Conservation (phyloP, 2,888 invertebrate species). For the Deilephila elpenor region DNA sequence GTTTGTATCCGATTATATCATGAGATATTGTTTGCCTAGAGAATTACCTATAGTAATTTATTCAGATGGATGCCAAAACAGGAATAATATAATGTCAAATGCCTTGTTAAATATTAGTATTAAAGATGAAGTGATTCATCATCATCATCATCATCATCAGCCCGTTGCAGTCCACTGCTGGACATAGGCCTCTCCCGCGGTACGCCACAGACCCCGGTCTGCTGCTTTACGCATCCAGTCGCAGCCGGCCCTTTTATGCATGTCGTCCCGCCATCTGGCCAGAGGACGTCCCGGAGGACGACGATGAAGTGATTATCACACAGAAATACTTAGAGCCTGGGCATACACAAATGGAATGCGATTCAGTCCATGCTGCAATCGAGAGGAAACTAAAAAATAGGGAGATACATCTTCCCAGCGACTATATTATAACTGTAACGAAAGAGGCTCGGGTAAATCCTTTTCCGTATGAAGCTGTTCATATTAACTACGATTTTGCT, state of each 20-base stretch:
- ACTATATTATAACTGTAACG: slow-evolving; percentile 41
- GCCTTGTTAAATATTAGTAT: slow-evolving; percentile 30
- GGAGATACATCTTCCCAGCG: slow-evolving; percentile 44
- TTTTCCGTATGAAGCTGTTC: slow-evolving; percentile 33
- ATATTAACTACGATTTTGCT: slow-evolving; percentile 35
- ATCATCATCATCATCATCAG: too few species aligned
- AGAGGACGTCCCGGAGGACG: too few species aligned
- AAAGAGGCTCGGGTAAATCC: too few species aligned
- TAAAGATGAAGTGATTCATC: slow-evolving; percentile 27
- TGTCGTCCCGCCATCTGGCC: too few species aligned
- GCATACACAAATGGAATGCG: slow-evolving; percentile 39
- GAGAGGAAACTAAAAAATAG: slow-evolving; percentile 36
- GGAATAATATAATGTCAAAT: slow-evolving; percentile 26
- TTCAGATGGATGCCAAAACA: too few species aligned
- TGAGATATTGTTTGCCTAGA: slow-evolving; percentile 25
- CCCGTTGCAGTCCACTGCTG: too few species aligned
- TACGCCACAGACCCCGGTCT: too few species aligned
- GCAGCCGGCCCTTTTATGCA: too few species aligned
- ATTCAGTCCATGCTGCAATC: slow-evolving; percentile 38
- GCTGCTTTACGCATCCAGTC: too few species aligned
- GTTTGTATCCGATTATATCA: slow-evolving; percentile 42
- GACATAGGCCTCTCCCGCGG: too few species aligned
- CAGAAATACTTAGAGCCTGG: slow-evolving; percentile 32
- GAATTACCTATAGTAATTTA: too few species aligned
- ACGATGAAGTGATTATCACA: slow-evolving; percentile 30